Percentiles rank a stretch among this genome's conserved stretches.
Evolutionary conservation across 2,888 invertebrate species (phyloP).

Genomic region (Cephalotes varians): DNA sequence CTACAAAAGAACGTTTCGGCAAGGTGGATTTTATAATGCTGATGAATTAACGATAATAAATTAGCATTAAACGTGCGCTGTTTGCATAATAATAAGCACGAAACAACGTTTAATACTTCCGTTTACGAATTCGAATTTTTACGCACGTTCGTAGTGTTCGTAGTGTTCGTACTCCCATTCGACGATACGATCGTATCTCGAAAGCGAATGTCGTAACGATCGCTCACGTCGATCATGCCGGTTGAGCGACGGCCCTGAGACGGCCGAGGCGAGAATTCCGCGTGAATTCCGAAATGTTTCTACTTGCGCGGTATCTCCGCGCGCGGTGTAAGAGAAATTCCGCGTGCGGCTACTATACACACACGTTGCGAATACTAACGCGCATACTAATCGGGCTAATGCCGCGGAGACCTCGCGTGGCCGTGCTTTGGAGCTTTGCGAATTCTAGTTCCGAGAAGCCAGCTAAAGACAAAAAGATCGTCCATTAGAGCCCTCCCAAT

Average conservation of each 20-base stretch:
- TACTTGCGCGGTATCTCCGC: constrained; percentile 37
- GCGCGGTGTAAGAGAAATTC: constrained; percentile 22
- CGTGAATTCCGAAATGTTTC: constrained; percentile 58
- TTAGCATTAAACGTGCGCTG: no score
- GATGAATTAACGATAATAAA: no score
- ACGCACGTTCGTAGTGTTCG: no score
- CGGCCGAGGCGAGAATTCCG: constrained; percentile 50
- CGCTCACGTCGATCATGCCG: constrained; percentile 33
- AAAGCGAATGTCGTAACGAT: constrained; percentile 43
- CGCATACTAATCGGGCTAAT: constrained; percentile 38
- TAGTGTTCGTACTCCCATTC: not conserved
- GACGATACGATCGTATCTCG: not conserved
- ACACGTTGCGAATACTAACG: constrained; percentile 61
- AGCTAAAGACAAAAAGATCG: not conserved
- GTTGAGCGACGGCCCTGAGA: constrained; percentile 39
- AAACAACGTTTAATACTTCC: not conserved
- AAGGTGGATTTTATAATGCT: no score
- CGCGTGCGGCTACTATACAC: constrained; percentile 58
- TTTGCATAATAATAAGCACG: no score
- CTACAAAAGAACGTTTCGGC: no score
- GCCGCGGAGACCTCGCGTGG: constrained; percentile 16
- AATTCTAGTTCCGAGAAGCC: constrained; percentile 34
- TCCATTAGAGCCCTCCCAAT: not conserved
- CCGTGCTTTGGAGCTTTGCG: not conserved
- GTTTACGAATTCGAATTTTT: not conserved